A percentile compares a stretch with the other conserved stretches of the same genome.
Evolutionary conservation across 2,797 vertebrate genomes (phyloP).

Genomic region (Melopsittacus undulatus): DNA sequence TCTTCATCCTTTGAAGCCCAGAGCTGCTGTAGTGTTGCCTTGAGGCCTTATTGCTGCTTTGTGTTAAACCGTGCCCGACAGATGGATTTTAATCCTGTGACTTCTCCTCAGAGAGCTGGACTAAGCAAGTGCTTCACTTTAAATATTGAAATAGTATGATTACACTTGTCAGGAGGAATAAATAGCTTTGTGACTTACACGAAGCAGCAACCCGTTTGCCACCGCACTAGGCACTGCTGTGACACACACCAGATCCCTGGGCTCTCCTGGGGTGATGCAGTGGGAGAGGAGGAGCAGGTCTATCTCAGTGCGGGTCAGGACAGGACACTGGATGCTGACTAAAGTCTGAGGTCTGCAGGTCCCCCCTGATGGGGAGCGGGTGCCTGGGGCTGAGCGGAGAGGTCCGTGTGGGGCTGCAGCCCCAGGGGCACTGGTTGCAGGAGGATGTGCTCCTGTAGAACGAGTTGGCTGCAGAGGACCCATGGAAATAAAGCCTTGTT

Average conservation of each 20-base stretch:
- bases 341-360: neutral
- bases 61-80: conserved; percentile 75
- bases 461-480: neutral
- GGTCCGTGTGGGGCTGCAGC: neutral
- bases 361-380: neutral
- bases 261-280: neutral
- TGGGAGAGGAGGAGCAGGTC: accelerated
- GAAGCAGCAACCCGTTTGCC: neutral
- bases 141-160: neutral
- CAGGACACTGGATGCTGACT: neutral
- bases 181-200: neutral
- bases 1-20: conserved; percentile 68
- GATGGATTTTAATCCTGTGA: conserved; percentile 81
- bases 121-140: conserved; percentile 56
- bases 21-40: conserved; percentile 47
- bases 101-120: conserved; percentile 69
- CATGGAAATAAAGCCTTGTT: neutral
- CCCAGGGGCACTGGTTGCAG: neutral
- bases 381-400: neutral
- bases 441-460: neutral
- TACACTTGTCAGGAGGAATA: neutral
- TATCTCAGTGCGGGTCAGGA: neutral
- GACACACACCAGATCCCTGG: accelerated
- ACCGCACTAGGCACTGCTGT: accelerated
- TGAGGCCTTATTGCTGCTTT: neutral